A percentile compares a stretch with the other conserved stretches of the same genome.
These are phyloP conservation scores for Morus bassanus DNA, from an alignment of 2,797 vertebrate genomes.

Conservation along the genomic window DNA sequence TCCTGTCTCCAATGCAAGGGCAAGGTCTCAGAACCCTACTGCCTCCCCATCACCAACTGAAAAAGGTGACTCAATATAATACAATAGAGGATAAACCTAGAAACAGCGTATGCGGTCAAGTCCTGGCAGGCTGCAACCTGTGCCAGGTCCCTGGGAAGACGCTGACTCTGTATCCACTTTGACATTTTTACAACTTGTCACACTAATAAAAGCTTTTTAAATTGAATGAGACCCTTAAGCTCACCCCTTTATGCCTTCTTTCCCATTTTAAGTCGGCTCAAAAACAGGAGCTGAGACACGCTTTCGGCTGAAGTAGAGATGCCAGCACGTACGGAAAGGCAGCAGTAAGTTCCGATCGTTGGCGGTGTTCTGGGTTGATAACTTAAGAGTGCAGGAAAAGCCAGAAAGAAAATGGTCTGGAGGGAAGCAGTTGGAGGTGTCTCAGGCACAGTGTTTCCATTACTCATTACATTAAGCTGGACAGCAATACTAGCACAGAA, in stretches of 20 bases:
- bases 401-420: not conserved
- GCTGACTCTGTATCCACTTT: not conserved
- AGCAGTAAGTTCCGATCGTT: not conserved
- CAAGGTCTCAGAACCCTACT: not conserved
- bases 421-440: not conserved
- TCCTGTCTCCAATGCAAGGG: not conserved
- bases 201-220: not conserved
- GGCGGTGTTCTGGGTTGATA: not conserved
- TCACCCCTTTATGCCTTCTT: not conserved
- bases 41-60: no score
- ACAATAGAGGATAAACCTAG: not conserved
- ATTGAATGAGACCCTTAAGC: not conserved
- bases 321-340: not conserved
- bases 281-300: not conserved
- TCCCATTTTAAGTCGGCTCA: not conserved
- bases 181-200: not conserved
- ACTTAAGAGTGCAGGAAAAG: not conserved
- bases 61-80: not conserved
- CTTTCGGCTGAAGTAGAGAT: not conserved
- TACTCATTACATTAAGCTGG: not conserved
- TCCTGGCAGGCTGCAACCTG: not conserved
- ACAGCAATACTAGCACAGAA: not conserved
- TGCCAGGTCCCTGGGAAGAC: not conserved
- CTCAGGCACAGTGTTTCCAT: not conserved
- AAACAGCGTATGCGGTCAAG: not conserved